These are phyloP conservation scores for Drosophila subobscura DNA, from an alignment of 1,140 invertebrate species.

Conservation along the genomic window DNA sequence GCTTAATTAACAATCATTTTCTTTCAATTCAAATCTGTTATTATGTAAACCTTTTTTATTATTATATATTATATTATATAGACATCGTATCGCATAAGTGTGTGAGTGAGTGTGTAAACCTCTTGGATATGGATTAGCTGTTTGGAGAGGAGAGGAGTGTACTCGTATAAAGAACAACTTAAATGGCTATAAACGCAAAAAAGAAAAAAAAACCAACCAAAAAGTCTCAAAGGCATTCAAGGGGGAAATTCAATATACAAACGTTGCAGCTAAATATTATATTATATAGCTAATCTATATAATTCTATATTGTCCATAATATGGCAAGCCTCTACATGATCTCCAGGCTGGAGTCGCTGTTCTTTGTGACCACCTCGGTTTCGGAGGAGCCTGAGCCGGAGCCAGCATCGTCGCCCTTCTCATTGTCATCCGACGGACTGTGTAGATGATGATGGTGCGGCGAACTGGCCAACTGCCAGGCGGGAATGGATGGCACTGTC, in stretches of 20 bases:
- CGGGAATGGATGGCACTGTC: slow-evolving; percentile 88
- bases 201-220: slow-evolving; percentile 15
- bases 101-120: slow-evolving; percentile 52
- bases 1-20: slow-evolving; percentile 62
- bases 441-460: slow-evolving; percentile 65
- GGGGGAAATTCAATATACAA: slow-evolving; percentile 38
- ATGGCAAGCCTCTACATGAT: slow-evolving; percentile 85
- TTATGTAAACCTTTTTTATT: slow-evolving; percentile 61
- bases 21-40: slow-evolving; percentile 71
- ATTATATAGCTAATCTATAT: slow-evolving; percentile 17
- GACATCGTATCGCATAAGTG: slow-evolving; percentile 47
- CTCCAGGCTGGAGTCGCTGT: slow-evolving; percentile 88
- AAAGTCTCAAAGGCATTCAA: slow-evolving; percentile 29
- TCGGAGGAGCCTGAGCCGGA: slow-evolving; percentile 87
- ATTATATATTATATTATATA: slow-evolving; percentile 53
- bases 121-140: slow-evolving; percentile 64
- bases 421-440: slow-evolving; percentile 78
- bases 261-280: slow-evolving; percentile 11
- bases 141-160: slow-evolving; percentile 9
- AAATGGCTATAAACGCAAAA: slow-evolving; percentile 45
- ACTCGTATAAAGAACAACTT: slow-evolving; percentile 35
- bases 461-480: slow-evolving; percentile 88
- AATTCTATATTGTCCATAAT: slow-evolving; percentile 15
- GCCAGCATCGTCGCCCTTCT: slow-evolving; percentile 81
- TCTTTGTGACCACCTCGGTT: slow-evolving; percentile 88